Conservation (phyloP, 2,113 vertebrate species). For the Meles meles region DNA sequence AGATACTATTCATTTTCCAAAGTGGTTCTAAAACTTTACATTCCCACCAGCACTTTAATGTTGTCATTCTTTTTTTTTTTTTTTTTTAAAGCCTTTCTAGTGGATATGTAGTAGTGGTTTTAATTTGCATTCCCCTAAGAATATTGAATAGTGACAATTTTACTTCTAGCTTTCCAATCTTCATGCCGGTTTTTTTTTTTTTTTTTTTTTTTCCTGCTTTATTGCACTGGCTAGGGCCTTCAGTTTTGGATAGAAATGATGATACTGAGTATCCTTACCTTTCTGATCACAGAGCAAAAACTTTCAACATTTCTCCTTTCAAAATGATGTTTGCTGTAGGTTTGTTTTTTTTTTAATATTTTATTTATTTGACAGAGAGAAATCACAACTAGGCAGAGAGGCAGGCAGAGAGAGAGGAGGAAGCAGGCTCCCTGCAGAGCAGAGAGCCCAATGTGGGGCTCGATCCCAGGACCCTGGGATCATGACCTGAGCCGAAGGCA, state of each 20-base stretch:
- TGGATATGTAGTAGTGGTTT: background rate
- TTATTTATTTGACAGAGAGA: too few species aligned
- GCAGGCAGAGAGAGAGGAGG: too few species aligned
- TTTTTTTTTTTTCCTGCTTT: conserved; percentile 4
- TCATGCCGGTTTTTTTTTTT: background rate
- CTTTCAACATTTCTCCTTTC: background rate
- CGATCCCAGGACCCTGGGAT: too few species aligned
- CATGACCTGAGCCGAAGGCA: too few species aligned
- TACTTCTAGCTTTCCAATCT: background rate
- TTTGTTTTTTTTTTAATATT: too few species aligned
- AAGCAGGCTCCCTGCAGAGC: too few species aligned
- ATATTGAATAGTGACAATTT: background rate
- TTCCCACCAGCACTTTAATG: background rate
- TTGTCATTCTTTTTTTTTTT: conserved; percentile 18
- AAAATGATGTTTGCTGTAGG: background rate
- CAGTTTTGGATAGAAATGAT: background rate
- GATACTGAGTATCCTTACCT: background rate
- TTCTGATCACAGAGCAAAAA: background rate
- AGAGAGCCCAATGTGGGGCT: too few species aligned
- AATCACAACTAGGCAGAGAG: too few species aligned
- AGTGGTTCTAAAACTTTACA: background rate
- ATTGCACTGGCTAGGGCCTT: background rate
- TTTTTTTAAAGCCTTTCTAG: background rate
- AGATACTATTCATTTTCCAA: background rate
- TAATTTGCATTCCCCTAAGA: conserved; percentile 2